These are phyloP conservation scores for Anastrepha obliqua DNA, from an alignment of 1,140 invertebrate species.

Conservation along the genomic window DNA sequence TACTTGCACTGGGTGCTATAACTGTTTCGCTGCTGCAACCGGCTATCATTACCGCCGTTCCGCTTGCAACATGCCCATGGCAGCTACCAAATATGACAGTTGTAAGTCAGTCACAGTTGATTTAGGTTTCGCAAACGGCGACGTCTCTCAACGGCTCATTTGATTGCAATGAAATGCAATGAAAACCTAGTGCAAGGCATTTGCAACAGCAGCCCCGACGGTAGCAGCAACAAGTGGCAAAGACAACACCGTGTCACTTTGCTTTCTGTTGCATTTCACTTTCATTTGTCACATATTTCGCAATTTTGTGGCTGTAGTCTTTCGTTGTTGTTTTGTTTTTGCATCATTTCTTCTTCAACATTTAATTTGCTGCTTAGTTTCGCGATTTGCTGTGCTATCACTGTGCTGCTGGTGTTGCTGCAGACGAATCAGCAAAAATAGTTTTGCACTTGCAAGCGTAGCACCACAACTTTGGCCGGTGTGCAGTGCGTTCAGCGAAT, in stretches of 20 bases:
- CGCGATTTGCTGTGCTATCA: background rate
- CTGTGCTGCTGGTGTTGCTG: too few relatives aligned
- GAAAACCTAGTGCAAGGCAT: background rate
- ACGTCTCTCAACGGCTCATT: background rate
- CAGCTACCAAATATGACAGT: slow-evolving; percentile 28
- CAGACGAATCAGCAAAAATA: background rate
- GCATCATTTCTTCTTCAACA: background rate
- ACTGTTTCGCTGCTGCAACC: too few relatives aligned
- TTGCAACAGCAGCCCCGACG: background rate
- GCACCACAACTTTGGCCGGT: too few relatives aligned
- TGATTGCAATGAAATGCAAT: background rate
- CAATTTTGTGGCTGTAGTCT: background rate
- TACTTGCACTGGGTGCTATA: too few relatives aligned
- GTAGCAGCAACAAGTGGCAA: slow-evolving; percentile 6
- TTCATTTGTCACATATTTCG: slow-evolving; percentile 43
- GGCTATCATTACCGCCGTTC: background rate
- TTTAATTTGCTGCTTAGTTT: slow-evolving; percentile 26
- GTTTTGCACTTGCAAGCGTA: background rate
- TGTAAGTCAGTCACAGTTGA: slow-evolving; percentile 50
- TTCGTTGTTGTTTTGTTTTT: background rate
- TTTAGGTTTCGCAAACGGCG: slow-evolving; percentile 33
- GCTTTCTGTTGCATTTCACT: background rate
- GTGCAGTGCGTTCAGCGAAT: background rate
- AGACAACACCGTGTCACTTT: background rate
- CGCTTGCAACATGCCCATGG: background rate